These are phyloP conservation scores for Cossypha niveicapilla DNA, from an alignment of 2,797 vertebrate genomes.

Conservation along the genomic window DNA sequence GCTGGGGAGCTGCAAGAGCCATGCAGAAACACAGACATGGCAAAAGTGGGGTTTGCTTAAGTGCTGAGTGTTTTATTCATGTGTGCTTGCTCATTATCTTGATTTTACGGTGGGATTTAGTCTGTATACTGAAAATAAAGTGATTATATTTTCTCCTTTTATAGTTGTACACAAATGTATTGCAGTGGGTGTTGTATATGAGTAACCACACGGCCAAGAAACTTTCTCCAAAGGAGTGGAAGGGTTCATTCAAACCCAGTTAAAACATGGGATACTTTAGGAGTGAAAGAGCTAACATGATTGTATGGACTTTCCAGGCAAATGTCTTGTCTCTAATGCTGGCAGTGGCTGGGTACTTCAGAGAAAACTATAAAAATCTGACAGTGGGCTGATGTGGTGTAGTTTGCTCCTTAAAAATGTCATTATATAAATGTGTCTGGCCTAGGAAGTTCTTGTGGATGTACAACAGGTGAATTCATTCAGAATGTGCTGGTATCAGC, in stretches of 20 bases:
- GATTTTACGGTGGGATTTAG: conserved; percentile 43
- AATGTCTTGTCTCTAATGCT: not conserved
- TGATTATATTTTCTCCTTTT: conserved; percentile 59
- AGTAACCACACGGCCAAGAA: not conserved
- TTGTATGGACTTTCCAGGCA: not conserved
- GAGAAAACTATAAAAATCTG: not conserved
- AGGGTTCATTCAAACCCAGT: not conserved
- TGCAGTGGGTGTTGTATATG: not conserved
- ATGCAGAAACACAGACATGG: not conserved
- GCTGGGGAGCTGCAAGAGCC: not conserved
- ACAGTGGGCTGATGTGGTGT: not conserved
- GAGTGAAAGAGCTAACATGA: not conserved
- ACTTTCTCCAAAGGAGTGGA: not conserved
- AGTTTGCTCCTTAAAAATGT: not conserved
- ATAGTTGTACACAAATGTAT: not conserved
- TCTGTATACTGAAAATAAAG: conserved; percentile 73
- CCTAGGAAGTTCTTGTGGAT: not conserved
- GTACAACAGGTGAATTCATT: not conserved
- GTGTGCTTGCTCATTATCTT: conserved; percentile 46
- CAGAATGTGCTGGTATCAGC: not conserved
- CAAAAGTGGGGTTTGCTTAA: not conserved
- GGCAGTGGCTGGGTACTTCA: not conserved
- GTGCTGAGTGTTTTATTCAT: conserved; percentile 50
- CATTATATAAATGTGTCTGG: accelerated
- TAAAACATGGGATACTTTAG: not conserved